Conservation (phyloP, 37 sponge, comb jelly and placozoan species). For the Bolinopsis microptera region DNA sequence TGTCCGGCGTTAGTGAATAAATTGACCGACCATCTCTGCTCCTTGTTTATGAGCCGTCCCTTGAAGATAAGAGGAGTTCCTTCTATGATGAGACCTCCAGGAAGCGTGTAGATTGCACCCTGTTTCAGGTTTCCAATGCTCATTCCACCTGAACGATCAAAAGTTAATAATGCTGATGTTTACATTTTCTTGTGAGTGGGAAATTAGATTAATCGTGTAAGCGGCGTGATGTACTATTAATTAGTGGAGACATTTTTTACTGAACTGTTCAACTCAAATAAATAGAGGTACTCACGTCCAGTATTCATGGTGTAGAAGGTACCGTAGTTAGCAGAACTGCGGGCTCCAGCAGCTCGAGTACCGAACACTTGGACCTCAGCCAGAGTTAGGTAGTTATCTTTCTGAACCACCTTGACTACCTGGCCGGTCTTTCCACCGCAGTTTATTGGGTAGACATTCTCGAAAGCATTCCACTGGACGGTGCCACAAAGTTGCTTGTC, state of each 20-base stretch:
- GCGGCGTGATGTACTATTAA: too few species aligned
- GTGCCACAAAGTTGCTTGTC: slow-evolving; percentile 12
- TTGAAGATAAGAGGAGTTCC: neutral
- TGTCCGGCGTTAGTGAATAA: neutral
- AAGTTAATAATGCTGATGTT: too few species aligned
- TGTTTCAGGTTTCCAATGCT: neutral
- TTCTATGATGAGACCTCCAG: neutral
- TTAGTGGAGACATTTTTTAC: too few species aligned
- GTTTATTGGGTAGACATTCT: neutral
- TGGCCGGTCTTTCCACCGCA: neutral
- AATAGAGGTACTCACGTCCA: slow-evolving; percentile 14
- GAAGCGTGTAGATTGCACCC: neutral
- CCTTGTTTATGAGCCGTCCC: neutral
- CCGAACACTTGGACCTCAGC: slow-evolving; percentile 16
- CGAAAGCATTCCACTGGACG: neutral
- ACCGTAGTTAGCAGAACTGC: neutral
- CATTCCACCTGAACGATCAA: neutral
- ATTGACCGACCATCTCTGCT: neutral
- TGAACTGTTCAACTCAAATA: too few species aligned
- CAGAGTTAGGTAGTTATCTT: neutral
- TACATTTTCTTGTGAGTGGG: too few species aligned
- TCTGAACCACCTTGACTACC: slow-evolving; percentile 13
- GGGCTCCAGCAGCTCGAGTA: neutral
- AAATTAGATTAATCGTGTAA: too few species aligned
- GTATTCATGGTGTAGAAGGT: neutral